Percentiles rank a stretch among this genome's conserved stretches.
These are phyloP conservation scores for Ceratosolen fusciceps DNA, from an alignment of 1,140 invertebrate species.

Conservation along the genomic window DNA sequence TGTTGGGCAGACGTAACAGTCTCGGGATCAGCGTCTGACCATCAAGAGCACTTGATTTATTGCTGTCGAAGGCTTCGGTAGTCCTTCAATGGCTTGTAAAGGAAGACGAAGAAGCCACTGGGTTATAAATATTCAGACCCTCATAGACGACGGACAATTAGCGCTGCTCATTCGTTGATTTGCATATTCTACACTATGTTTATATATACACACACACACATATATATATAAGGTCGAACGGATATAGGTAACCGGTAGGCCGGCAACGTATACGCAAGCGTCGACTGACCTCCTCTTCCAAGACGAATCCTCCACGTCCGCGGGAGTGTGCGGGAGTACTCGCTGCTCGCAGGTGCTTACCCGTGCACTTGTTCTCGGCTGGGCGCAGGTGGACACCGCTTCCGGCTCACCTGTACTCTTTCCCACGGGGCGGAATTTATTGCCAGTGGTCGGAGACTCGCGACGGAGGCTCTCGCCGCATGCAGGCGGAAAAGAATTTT, in stretches of 20 bases:
- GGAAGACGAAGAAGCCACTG: too few relatives aligned
- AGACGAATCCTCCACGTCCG: background rate
- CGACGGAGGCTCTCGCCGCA: background rate
- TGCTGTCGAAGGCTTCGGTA: background rate
- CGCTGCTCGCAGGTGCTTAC: conserved; percentile 2
- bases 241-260: background rate
- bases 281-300: background rate
- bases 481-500: conserved; percentile 21
- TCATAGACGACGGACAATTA: background rate
- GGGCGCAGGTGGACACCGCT: conserved; percentile 7
- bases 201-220: too few relatives aligned
- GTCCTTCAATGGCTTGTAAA: background rate
- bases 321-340: too few relatives aligned
- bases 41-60: background rate
- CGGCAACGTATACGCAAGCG: too few relatives aligned
- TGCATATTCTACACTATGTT: too few relatives aligned
- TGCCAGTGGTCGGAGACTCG: background rate
- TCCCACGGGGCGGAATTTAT: conserved; percentile 7
- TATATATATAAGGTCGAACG: background rate
- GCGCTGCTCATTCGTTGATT: background rate
- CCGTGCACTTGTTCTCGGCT: conserved; percentile 29
- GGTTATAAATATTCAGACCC: background rate
- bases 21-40: too few relatives aligned
- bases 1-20: too few relatives aligned
- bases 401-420: conserved; percentile 38